Base-by-base conservation (phyloP, 2,113 vertebrate genomes). In the Corythoichthys intestinalis region DNA sequence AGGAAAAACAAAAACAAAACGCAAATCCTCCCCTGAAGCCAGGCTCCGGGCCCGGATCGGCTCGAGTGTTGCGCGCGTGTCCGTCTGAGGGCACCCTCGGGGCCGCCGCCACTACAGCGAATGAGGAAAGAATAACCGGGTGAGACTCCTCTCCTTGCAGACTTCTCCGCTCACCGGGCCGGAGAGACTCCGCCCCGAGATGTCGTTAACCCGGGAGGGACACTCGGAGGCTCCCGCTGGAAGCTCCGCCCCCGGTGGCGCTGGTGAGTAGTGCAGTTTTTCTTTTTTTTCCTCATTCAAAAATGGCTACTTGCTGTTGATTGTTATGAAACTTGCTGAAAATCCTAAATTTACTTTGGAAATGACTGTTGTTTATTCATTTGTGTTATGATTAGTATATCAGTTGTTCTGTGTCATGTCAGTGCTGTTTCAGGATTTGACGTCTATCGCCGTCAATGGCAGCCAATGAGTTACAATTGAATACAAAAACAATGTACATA, bases 151-250 rank as follows among this genome's bases (percentile, higher is more conserved):
- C 72, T 76, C 81, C 41, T 44, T 8, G 41, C 41, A 44, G 41
- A 44, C 41, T 44, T 82, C 79, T 79, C 81, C 82, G 73, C 62
- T 75, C 73, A 67, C 1, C 12, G 34, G 20, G 10, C 28, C 12
- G 28, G 3, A 14, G 50, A 65, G 80, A 75, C 88, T 87, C 88
- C 88, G 82, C 88, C 87, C 83, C 76, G 61, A 15, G 14, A 65
- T 47, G 58, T 13, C 50, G 61, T 69, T 66, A 54, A 20, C 38
- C 60, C 37, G 37, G 9, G 72, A 1, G 20, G 28, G 34, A 58
- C n/a, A n/a, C 7, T 59, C 49, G 6, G 6, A 44, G 15, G 39
- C 41, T 46, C n/a, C 46, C 62, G 78, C 76, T 87, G 78, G 81
- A 77, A 65, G 78, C 41, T 57, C 73, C 20, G 68, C 52, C 71